phyloP scores from a whole-genome alignment of 2,888 invertebrate genomes.

The Willowsia nigromaculata region DNA sequence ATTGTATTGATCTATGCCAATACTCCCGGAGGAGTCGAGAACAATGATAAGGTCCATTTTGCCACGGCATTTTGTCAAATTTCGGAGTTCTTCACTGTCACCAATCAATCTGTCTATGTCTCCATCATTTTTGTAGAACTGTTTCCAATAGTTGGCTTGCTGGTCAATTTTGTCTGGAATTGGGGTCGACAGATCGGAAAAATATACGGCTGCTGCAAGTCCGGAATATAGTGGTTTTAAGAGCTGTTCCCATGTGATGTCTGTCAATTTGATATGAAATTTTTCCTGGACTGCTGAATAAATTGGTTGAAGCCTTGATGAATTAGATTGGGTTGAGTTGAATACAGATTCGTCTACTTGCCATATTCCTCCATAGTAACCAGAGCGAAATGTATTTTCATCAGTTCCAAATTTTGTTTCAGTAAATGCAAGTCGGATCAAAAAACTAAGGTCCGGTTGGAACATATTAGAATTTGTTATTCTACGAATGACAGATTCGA shows the following conservation, averaged over 20 bases:
- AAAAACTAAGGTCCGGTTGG: slow-evolving; percentile 48
- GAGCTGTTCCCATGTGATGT: background rate
- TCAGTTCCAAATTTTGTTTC: slow-evolving; percentile 58
- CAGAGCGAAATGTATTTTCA: slow-evolving; percentile 11
- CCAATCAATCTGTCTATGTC: background rate
- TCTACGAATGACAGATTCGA: slow-evolving; percentile 13
- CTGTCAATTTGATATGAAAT: slow-evolving; percentile 58
- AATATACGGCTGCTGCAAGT: slow-evolving; percentile 32
- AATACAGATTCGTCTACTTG: slow-evolving; percentile 36
- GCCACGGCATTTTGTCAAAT: slow-evolving; percentile 51
- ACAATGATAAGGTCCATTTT: slow-evolving; percentile 70
- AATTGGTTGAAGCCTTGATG: background rate
- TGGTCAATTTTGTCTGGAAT: background rate
- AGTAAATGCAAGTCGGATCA: slow-evolving; percentile 65
- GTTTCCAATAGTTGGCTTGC: background rate
- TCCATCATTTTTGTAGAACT: background rate
- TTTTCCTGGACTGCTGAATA: slow-evolving; percentile 17
- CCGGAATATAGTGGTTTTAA: too few relatives aligned
- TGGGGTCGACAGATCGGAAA: background rate
- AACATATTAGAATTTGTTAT: slow-evolving; percentile 33
- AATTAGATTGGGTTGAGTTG: background rate
- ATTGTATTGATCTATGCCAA: slow-evolving; percentile 35
- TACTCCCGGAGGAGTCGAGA: slow-evolving; percentile 71
- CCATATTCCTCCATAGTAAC: slow-evolving; percentile 70
- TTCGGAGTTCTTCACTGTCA: background rate